Base-by-base conservation (phyloP, 2,888 invertebrate genomes). In the Dasypolia templi region DNA sequence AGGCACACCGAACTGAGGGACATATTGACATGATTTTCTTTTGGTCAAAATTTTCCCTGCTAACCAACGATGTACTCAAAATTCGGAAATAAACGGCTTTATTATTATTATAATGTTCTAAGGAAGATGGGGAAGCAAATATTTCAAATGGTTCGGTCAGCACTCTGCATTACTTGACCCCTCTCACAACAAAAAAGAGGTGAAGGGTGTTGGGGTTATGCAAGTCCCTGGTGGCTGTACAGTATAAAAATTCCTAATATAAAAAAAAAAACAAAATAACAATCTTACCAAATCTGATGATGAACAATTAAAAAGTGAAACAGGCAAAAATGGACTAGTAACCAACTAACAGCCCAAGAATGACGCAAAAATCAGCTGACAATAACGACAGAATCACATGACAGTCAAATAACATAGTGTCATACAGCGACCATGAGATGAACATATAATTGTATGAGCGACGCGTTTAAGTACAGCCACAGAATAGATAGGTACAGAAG, bases 341-440 rank as follows among this genome's bases (percentile, higher is more conserved):
- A 76, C 71, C 12, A 46, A 58, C 44, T n/a, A 12, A 53, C 12
- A 32, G 26, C 14, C 53, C 32, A 32, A 62, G 1, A 79, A 32
- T 17, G 58, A 49, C 51, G 19, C 29, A 59, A 22, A 14, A n/a
- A 32, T 62, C 26, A 53, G 32, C 77, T 59, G 32, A 77, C 75
- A 56, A 26, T 62, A 46, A 26, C 32, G 22, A 69, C 62, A 65
- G 32, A 56, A 32, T 61, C 64, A 76, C 64, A 66, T 77, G 65
- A 66, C 56, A 42, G 19, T 62, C 46, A 44, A 77, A 77, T 77
- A 62, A 70, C 65, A 70, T 82, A 66, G 44, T 42, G 35, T 82
- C 56, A 64, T 68, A 70, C 55, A 62, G 4, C 53, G 82, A 32
- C 82, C 82, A 58, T 79, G 81, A 79, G 49, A 56, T 64, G 26